These are phyloP conservation scores for Pardalotus punctatus DNA, from an alignment of 2,113 vertebrate genomes.

Conservation along the genomic window DNA sequence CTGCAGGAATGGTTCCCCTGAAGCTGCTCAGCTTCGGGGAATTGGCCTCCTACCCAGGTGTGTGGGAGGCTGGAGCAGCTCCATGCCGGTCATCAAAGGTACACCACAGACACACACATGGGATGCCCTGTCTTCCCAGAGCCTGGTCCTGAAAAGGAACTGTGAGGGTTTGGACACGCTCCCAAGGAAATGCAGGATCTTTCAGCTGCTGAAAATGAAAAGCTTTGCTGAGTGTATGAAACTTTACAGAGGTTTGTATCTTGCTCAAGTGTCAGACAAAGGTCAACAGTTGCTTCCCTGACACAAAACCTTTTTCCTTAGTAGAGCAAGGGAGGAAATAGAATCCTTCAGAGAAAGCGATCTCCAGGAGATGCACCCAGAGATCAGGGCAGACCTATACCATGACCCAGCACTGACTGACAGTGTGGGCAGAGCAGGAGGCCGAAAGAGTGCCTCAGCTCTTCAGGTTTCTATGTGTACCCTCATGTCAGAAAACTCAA, in stretches of 20 bases:
- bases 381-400: neutral
- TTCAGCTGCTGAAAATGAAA: neutral
- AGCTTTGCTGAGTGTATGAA: neutral
- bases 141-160: neutral
- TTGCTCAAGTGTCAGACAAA: neutral
- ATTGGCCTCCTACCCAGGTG: neutral
- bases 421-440: neutral
- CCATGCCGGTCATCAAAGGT: fast-evolving
- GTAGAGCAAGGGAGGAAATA: neutral
- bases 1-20: neutral
- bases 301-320: neutral
- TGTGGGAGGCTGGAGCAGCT: neutral
- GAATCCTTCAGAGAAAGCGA: neutral
- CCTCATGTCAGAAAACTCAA: neutral
- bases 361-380: neutral
- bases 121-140: neutral
- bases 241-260: neutral
- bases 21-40: neutral
- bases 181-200: fast-evolving
- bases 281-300: neutral
- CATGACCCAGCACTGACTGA: neutral
- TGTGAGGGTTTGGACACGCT: neutral
- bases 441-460: neutral
- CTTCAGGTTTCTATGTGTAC: neutral
- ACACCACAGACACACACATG: fast-evolving